phyloP scores from a whole-genome alignment of 2,797 vertebrate species.

The Acrossocheilus wenchowensis region DNA sequence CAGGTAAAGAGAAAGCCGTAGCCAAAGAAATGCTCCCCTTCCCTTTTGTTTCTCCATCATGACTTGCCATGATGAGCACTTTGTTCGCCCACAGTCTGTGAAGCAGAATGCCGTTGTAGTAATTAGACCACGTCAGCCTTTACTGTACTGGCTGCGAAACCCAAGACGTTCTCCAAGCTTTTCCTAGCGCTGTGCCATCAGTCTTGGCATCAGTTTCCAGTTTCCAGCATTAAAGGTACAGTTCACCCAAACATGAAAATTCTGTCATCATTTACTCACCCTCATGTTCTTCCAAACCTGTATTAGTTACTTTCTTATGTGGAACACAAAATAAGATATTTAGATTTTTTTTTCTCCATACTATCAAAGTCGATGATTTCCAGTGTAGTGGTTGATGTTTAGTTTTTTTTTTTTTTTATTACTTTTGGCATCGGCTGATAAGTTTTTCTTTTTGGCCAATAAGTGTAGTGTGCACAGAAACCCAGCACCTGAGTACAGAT shows the following conservation, averaged over 20 bases:
- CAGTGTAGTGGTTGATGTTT: too few species aligned
- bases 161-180: constrained; percentile 24
- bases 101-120: constrained; percentile 21
- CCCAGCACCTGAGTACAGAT: neutral
- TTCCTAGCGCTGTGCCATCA: constrained; percentile 23
- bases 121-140: constrained; percentile 30
- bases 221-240: neutral
- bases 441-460: neutral
- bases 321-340: neutral
- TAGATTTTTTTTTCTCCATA: neutral
- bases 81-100: constrained; percentile 13
- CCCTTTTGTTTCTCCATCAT: constrained; percentile 7
- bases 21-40: constrained; percentile 1
- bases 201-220: constrained; percentile 10
- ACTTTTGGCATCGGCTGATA: too few species aligned
- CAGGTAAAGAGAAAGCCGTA: constrained; percentile 29
- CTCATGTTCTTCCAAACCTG: neutral
- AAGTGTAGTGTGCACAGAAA: neutral
- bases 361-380: neutral
- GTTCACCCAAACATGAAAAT: neutral
- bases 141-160: constrained; percentile 34
- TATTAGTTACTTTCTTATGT: neutral
- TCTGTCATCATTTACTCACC: neutral
- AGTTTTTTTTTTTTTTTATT: too few species aligned
- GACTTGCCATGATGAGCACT: constrained; percentile 33